Evolutionary conservation across 2,113 vertebrate genomes (phyloP), one percentile per base, ranked within the genome.

Genomic region (Gnathonemus longibarbis): DNA sequence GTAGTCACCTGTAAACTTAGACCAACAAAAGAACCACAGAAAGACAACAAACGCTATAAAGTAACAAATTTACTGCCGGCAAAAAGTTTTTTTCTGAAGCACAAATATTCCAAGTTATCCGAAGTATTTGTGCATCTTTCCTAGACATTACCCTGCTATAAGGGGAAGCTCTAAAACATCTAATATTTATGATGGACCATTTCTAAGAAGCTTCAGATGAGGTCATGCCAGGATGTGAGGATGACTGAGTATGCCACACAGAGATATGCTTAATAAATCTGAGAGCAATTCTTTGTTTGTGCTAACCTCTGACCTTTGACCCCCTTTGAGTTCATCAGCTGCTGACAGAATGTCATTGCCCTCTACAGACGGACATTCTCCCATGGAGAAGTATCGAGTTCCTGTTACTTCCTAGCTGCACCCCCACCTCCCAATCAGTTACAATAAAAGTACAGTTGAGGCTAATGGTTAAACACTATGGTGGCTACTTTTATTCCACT

Each of bases 191-290:
- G 9, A 45, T 31, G 19, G 53, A 88, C 52, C 17, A 53, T 88
- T 62, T 46, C 21, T 88, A 45, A 66, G 42, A 62, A 88, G 87
- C 13, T 66, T 66, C 87, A 88, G 87, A 62, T 88, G 56, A 88
- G 35, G 52, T 88, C 52, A 88, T 62, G 39, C 56, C 13, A 27
- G 35, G 52, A 56, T 62, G 24, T 45, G 50, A 62, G 50, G n/a
- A 11, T 17, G 39, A 13, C 45, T 56, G 10, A 56, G 17, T 50
- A 31, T 9, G 11, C 50, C 46, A 35, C 21, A 45, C 74, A 85
- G 49, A 50, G 50, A 39, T 87, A 24, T 56, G 49, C 49, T 87
- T 31, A 31, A 56, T 53, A 53, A 53, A 87, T 87, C 45, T 85
- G 24, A 87, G 49, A 52, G 46, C 49, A 27, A 52, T 13, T 27